phyloP scores from a whole-genome alignment of 2,888 invertebrate species.

The Euphydryas editha region DNA sequence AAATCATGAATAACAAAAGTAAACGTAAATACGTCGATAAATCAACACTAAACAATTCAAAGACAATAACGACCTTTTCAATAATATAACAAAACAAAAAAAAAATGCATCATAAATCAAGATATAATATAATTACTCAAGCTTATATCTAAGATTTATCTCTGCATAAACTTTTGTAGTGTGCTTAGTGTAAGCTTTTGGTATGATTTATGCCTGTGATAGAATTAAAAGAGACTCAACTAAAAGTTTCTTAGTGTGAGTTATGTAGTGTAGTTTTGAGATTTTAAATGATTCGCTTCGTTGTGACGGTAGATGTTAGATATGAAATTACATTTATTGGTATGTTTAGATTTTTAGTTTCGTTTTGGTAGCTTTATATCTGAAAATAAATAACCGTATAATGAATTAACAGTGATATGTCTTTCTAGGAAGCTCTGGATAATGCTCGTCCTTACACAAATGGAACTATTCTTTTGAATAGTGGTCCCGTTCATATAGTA shows the following conservation, averaged over 20 bases:
- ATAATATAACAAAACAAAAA: not conserved
- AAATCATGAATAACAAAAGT: not conserved
- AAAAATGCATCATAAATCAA: slow-evolving; percentile 7
- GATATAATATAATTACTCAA: slow-evolving; percentile 3
- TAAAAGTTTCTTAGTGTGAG: slow-evolving; percentile 1
- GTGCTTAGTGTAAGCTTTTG: slow-evolving; percentile 7
- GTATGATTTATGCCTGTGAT: slow-evolving; percentile 9
- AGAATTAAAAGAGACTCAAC: slow-evolving; percentile 4
- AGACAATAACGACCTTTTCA: not conserved
- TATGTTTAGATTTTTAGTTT: slow-evolving; percentile 1
- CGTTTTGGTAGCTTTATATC: not conserved
- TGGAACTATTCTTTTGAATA: slow-evolving; percentile 69
- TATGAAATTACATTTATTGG: not conserved
- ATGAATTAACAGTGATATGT: not conserved
- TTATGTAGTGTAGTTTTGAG: not conserved
- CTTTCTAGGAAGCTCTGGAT: slow-evolving; percentile 71
- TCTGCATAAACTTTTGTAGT: not conserved
- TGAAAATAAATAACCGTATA: not conserved
- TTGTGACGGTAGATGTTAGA: not conserved
- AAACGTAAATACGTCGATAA: not conserved
- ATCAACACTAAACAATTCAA: not conserved
- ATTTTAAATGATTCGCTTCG: not conserved
- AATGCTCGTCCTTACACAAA: slow-evolving; percentile 75
- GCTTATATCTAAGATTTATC: not conserved
- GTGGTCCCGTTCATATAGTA: slow-evolving; percentile 72